A percentile compares a stretch with the other conserved stretches of the same genome.
Evolutionary conservation across 37 sponge, comb jelly and placozoan species (phyloP).

Genomic region (Halichondria panicea): DNA sequence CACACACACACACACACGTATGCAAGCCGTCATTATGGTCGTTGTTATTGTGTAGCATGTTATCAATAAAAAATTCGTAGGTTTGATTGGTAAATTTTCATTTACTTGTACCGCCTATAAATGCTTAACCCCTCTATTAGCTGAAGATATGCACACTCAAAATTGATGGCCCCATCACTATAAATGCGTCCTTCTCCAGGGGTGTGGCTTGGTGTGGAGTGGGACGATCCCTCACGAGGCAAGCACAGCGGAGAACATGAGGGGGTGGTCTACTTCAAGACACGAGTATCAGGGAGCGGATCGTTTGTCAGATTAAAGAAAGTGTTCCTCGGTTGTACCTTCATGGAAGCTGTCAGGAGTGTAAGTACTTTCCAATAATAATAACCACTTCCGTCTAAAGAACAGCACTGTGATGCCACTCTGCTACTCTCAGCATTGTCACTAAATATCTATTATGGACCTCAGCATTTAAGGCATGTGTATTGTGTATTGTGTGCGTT

Average conservation of each 20-base stretch:
- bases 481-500: too few relatives aligned
- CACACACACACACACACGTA: background rate
- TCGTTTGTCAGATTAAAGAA: conserved; percentile 86
- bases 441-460: too few relatives aligned
- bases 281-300: conserved; percentile 49
- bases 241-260: conserved; percentile 90
- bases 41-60: background rate
- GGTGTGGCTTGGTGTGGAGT: conserved; percentile 93
- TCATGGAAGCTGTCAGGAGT: conserved; percentile 56
- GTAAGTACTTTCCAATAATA: too few relatives aligned
- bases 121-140: too few relatives aligned
- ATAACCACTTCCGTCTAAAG: too few relatives aligned
- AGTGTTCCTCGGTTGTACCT: conserved; percentile 56
- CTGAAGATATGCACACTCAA: too few relatives aligned
- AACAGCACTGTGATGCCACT: too few relatives aligned
- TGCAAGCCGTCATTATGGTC: background rate
- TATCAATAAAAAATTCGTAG: background rate
- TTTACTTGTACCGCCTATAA: background rate
- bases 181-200: conserved; percentile 67
- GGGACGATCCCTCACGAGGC: conserved; percentile 89
- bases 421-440: too few relatives aligned
- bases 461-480: too few relatives aligned
- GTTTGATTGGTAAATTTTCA: background rate
- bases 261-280: conserved; percentile 81
- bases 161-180: background rate